phyloP scores from a whole-genome alignment of 1,140 invertebrate genomes.

The Whitmania pigra region DNA sequence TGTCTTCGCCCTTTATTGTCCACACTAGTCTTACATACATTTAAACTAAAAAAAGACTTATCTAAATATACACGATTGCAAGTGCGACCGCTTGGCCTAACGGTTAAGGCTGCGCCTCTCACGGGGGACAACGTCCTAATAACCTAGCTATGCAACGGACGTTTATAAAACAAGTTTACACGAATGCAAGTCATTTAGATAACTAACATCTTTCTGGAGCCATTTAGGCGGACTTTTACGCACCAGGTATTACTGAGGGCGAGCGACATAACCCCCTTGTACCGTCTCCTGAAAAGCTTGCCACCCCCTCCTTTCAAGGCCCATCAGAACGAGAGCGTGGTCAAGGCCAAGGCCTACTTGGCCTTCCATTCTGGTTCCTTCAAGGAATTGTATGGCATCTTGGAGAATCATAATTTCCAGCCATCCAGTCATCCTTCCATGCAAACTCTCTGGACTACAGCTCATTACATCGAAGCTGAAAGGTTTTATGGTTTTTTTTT shows the following conservation, averaged over 20 bases:
- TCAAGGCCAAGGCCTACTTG: slow-evolving; percentile 91
- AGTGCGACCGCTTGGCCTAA: too few species aligned
- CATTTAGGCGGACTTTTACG: too few species aligned
- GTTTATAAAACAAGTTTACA: too few species aligned
- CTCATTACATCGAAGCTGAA: slow-evolving; percentile 80
- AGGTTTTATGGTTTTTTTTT: slow-evolving; percentile 69
- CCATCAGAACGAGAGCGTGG: slow-evolving; percentile 45
- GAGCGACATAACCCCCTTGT: background rate
- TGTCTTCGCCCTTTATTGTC: too few species aligned
- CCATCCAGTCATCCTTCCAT: slow-evolving; percentile 89
- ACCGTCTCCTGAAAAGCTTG: background rate
- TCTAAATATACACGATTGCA: too few species aligned
- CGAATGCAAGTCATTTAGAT: too few species aligned
- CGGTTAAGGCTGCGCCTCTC: too few species aligned
- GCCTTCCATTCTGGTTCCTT: slow-evolving; percentile 59
- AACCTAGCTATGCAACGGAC: too few species aligned
- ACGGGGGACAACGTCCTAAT: too few species aligned
- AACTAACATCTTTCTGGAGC: too few species aligned
- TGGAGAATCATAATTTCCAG: slow-evolving; percentile 89
- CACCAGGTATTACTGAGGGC: background rate
- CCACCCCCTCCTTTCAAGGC: background rate
- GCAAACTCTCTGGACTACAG: slow-evolving; percentile 60
- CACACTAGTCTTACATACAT: too few species aligned
- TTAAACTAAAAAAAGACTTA: too few species aligned
- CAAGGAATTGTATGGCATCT: slow-evolving; percentile 85